Evolutionary conservation across 2,113 vertebrate species (phyloP).

Genomic region (Anseranas semipalmata): DNA sequence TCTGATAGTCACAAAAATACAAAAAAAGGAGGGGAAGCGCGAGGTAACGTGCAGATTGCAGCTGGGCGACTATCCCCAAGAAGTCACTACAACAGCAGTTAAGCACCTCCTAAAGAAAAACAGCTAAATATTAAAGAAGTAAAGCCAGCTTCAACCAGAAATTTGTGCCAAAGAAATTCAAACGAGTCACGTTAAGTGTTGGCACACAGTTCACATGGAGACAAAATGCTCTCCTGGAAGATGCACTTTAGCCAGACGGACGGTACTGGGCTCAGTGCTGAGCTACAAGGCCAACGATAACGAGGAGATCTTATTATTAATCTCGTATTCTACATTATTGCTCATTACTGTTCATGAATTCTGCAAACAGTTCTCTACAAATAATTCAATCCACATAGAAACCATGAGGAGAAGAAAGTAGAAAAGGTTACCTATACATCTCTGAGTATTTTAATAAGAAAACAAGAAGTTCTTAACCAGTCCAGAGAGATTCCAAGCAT

Average conservation of each 20-base stretch:
- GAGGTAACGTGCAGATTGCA: not conserved
- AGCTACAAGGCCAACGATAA: not conserved
- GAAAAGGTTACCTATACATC: not conserved
- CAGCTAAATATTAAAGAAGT: not conserved
- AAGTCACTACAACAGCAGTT: not conserved
- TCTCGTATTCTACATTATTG: not conserved
- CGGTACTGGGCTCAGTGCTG: not conserved
- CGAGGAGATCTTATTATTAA: not conserved
- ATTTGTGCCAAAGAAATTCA: slow-evolving; percentile 22
- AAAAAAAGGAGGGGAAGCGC: not conserved
- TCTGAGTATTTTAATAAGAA: not conserved
- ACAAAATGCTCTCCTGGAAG: not conserved
- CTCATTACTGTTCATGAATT: not conserved
- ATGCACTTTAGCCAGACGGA: not conserved
- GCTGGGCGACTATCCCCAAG: not conserved
- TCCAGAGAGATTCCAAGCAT: not conserved
- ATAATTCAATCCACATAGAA: not conserved
- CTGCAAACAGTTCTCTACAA: not conserved
- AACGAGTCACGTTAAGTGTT: not conserved
- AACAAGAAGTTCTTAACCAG: not conserved
- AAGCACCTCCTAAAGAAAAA: not conserved
- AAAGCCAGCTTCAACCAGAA: not conserved
- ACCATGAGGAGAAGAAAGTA: not conserved
- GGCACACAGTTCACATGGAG: not conserved
- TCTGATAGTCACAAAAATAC: not conserved